Evolutionary conservation across 2,113 vertebrate genomes (phyloP), one percentile per base, ranked within the genome.

Genomic region (Equus przewalskii): DNA sequence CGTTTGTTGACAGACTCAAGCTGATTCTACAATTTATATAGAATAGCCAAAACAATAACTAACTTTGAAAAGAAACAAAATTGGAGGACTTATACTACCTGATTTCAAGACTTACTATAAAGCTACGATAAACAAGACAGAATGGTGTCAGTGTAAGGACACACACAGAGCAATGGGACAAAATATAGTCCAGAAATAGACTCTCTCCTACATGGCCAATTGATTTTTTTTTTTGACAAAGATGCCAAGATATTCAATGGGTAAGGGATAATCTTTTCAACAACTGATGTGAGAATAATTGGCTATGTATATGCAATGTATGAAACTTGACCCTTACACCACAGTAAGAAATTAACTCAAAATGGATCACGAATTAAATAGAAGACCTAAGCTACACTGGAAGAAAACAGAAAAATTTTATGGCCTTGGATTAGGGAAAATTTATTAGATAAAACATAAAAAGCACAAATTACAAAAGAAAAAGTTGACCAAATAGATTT

Each of bases 311-410:
- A 73, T 44, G 84, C 36, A 73, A 86, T 80, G 7, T 36, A 36
- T 64, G 46, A 89, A 89, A 7, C 16, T 60, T 60, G 36, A 69
- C 24, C 26, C 26, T 93, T 82, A 82, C 2, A 67, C 69, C 18
- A 87, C 26, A 51, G 36, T 91, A 80, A 69, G 72, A 82, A 76
- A 58, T 82, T 62, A 92, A 87, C 51, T 91, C 22, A 36, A 96
- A 90, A 81, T 60, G 33, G 15, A 91, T 69, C 26, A 94, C 67
- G 15, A 80, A 30, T 75, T 79, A 75, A 89, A 84, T 33, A 44
- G 46, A 79, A 94, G 72, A 54, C 36, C 46, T 90, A 72, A 85
- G 79, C 3, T 28, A 49, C 62, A 72, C 33, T 51, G 79, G 13
- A 36, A 78, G n/a, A 65, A 73, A 62, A 60, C 18, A 64, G 28